Evolutionary conservation across 2,888 invertebrate species (phyloP).

Genomic region (Mimumesa dahlbomi): DNA sequence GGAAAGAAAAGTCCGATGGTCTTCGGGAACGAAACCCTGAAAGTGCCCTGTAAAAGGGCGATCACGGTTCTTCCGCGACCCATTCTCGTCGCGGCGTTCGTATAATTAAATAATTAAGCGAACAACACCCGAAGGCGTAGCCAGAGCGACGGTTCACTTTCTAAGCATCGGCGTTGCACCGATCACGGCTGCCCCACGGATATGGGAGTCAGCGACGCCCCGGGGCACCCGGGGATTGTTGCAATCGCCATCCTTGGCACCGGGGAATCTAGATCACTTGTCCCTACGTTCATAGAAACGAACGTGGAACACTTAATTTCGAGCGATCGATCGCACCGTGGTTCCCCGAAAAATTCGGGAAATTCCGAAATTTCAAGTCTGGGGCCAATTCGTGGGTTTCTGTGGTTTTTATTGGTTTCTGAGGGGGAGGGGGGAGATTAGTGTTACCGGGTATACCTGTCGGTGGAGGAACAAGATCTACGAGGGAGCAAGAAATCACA

Average conservation of each 20-base stretch:
- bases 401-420: slow-evolving; percentile 29
- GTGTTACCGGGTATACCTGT: slow-evolving; percentile 43
- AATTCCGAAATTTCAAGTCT: too few relatives aligned
- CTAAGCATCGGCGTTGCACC: slow-evolving; percentile 59
- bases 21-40: too few relatives aligned
- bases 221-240: slow-evolving; percentile 61
- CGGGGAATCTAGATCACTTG: slow-evolving; percentile 74
- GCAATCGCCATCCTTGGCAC: slow-evolving; percentile 76
- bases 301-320: too few relatives aligned
- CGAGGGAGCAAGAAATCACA: slow-evolving; percentile 41
- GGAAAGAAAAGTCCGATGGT: too few relatives aligned
- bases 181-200: slow-evolving; percentile 64
- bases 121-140: slow-evolving; percentile 55
- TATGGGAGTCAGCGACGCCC: slow-evolving; percentile 76
- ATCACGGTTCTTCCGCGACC: slow-evolving; percentile 11
- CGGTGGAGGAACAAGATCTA: slow-evolving; percentile 47
- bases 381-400: slow-evolving; percentile 20
- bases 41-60: too few relatives aligned
- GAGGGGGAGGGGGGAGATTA: neutral
- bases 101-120: slow-evolving; percentile 72
- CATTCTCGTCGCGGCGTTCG: slow-evolving; percentile 7
- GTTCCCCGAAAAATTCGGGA: too few relatives aligned
- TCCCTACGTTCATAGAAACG: slow-evolving; percentile 30
- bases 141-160: slow-evolving; percentile 64
- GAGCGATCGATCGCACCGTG: slow-evolving; percentile 10